phyloP scores from a whole-genome alignment of 1,140 invertebrate genomes.

The Bombus sibiricus region DNA sequence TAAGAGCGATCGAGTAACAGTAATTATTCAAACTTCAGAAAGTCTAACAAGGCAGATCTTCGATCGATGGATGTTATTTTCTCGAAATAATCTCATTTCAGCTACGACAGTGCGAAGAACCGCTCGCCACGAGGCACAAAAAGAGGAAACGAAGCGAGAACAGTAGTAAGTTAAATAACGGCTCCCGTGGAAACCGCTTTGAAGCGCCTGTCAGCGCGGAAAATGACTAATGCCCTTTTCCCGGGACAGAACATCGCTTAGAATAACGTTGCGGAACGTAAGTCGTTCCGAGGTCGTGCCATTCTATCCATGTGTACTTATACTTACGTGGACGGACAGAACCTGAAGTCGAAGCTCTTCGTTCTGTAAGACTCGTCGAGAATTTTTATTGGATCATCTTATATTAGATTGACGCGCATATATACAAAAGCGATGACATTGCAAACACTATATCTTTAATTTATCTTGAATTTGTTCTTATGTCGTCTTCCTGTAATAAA shows the following conservation, averaged over 20 bases:
- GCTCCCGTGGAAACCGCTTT: slow-evolving; percentile 61
- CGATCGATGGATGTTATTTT: not conserved
- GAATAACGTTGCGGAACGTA: slow-evolving; percentile 61
- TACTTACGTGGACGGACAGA: not conserved
- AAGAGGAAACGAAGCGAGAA: slow-evolving; percentile 38
- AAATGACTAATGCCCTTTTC: slow-evolving; percentile 70
- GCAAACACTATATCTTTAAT: too few relatives aligned
- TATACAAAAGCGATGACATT: too few relatives aligned
- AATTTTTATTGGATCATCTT: not conserved
- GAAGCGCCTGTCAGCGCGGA: slow-evolving; percentile 63
- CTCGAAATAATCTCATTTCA: slow-evolving; percentile 28
- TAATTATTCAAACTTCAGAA: not conserved
- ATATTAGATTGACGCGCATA: not conserved
- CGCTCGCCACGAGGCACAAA: slow-evolving; percentile 29
- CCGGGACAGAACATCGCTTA: slow-evolving; percentile 53
- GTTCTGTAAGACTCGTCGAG: not conserved
- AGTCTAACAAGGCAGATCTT: not conserved
- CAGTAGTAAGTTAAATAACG: slow-evolving; percentile 61
- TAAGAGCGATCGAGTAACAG: not conserved
- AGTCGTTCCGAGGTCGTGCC: slow-evolving; percentile 45
- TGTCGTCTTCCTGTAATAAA: not conserved
- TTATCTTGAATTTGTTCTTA: too few relatives aligned
- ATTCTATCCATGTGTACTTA: not conserved
- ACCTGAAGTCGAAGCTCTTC: not conserved
- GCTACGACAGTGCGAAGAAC: not conserved